phyloP scores from a whole-genome alignment of 1,140 invertebrate genomes.

The Saccostrea glomerata region DNA sequence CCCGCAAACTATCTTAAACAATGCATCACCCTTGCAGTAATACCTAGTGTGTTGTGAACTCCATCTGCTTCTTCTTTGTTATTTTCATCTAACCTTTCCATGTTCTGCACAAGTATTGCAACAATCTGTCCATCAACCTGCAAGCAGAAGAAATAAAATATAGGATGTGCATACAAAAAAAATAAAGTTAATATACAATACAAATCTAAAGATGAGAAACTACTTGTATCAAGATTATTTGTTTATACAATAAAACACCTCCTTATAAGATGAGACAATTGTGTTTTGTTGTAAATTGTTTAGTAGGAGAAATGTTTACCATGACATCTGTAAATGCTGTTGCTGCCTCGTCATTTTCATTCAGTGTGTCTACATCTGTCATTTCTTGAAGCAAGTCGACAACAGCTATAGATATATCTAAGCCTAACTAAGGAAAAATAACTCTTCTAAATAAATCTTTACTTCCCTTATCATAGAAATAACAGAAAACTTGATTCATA shows the following conservation, averaged over 20 bases:
- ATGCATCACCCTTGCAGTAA: neutral
- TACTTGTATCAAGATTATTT: no score
- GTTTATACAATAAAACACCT: no score
- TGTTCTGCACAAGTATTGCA: constrained; percentile 94
- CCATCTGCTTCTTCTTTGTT: constrained; percentile 97
- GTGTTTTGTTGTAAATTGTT: neutral
- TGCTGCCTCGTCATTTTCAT: constrained; percentile 85
- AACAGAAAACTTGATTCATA: no score
- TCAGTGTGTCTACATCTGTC: constrained; percentile 96
- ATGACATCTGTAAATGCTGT: constrained; percentile 80
- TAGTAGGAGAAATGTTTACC: constrained; percentile 61
- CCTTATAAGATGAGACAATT: no score
- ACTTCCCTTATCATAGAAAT: no score
- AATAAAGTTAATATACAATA: no score
- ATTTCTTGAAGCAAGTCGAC: constrained; percentile 89
- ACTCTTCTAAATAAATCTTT: neutral
- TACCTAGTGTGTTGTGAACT: constrained; percentile 95
- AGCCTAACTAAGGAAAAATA: constrained; percentile 31
- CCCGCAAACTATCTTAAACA: no score
- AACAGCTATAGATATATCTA: constrained; percentile 84
- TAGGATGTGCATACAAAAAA: neutral
- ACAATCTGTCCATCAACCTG: constrained; percentile 93
- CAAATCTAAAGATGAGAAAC: no score
- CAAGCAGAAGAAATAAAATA: constrained; percentile 64
- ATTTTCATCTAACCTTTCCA: constrained; percentile 95